These are phyloP conservation scores for Tragopan temminckii DNA, from an alignment of 2,797 vertebrate genomes.

Conservation along the genomic window DNA sequence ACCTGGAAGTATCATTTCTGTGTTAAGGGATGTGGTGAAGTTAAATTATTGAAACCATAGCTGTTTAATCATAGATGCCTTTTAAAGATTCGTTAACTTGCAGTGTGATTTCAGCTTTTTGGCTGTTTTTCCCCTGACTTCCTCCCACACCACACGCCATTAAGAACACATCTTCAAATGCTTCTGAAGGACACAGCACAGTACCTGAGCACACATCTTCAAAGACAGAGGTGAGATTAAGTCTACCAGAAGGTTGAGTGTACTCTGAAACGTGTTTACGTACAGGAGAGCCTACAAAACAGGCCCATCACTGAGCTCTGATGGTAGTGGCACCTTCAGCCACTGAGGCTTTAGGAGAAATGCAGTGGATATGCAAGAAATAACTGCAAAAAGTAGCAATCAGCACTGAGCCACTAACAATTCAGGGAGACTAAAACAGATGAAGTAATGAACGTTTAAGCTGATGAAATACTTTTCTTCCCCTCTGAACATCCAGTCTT, in stretches of 20 bases:
- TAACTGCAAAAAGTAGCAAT: neutral
- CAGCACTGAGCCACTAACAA: neutral
- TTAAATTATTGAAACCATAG: neutral
- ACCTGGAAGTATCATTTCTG: neutral
- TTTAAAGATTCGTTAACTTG: neutral
- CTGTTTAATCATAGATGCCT: neutral
- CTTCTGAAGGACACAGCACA: neutral
- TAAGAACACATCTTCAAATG: constrained; percentile 12
- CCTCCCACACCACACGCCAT: constrained; percentile 40
- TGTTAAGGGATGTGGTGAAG: neutral
- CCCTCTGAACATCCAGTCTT: neutral
- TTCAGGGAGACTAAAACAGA: neutral
- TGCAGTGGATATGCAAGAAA: neutral
- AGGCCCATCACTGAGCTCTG: neutral
- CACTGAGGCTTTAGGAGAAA: neutral
- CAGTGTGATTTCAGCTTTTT: constrained; percentile 2
- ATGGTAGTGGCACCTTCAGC: neutral
- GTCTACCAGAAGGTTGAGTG: neutral
- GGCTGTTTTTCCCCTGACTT: neutral
- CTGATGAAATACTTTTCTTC: neutral
- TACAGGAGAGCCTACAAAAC: rapidly evolving
- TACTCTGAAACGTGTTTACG: rapidly evolving
- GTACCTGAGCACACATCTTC: neutral
- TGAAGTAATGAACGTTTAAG: neutral
- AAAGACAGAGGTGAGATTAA: neutral